Evolutionary conservation across 2,113 vertebrate genomes (phyloP).

Genomic region (Bufo gargarizans): DNA sequence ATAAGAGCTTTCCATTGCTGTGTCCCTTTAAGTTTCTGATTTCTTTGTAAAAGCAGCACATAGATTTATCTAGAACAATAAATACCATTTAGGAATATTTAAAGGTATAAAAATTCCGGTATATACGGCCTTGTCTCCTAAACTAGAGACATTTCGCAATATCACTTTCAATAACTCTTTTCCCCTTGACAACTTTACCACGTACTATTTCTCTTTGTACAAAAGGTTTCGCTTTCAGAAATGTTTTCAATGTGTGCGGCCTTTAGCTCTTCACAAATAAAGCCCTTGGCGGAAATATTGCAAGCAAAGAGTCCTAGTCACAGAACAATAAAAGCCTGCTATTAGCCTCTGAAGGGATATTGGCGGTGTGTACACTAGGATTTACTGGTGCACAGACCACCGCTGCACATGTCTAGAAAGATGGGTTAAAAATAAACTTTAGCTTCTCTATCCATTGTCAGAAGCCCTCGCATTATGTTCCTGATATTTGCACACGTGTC

Average conservation of each 20-base stretch:
- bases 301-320: slow-evolving; percentile 24
- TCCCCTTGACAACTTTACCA: slow-evolving; percentile 39
- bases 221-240: slow-evolving; percentile 9
- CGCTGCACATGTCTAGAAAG: background rate
- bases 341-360: slow-evolving; percentile 51
- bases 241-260: slow-evolving; percentile 37
- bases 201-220: slow-evolving; percentile 39
- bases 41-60: background rate
- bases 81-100: slow-evolving; percentile 22
- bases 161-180: slow-evolving; percentile 48
- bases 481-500: background rate
- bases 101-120: background rate
- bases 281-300: slow-evolving; percentile 45
- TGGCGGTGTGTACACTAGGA: slow-evolving; percentile 27
- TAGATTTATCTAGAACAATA: background rate
- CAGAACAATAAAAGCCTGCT: slow-evolving; percentile 38
- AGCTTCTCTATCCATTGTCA: background rate
- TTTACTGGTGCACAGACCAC: slow-evolving; percentile 31
- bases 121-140: slow-evolving; percentile 13
- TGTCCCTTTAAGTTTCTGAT: background rate
- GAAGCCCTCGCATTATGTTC: background rate
- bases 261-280: slow-evolving; percentile 48
- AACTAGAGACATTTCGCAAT: slow-evolving; percentile 27
- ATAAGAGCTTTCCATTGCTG: background rate
- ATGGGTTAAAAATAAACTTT: slow-evolving; percentile 26